Evolutionary conservation across 2,113 vertebrate species (phyloP).

Genomic region (Prinia subflava): DNA sequence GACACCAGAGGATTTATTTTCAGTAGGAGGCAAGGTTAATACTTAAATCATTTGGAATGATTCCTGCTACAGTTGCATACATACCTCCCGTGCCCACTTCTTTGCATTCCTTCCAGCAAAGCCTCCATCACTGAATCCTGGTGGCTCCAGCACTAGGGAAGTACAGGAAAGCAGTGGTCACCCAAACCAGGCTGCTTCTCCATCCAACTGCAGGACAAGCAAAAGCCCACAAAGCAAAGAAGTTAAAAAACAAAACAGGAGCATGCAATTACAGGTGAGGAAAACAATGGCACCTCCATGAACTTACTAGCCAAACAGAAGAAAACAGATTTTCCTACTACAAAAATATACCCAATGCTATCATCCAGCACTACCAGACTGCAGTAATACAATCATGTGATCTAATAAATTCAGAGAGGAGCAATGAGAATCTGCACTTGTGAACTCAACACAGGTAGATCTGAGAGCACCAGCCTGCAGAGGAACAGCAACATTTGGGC

Average conservation of each 20-base stretch:
- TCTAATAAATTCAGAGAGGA: neutral
- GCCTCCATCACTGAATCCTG: constrained; percentile 70
- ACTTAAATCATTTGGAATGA: neutral
- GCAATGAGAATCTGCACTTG: neutral
- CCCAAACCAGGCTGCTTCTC: neutral
- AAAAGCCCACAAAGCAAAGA: neutral
- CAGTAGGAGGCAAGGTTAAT: neutral
- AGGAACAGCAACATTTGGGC: neutral
- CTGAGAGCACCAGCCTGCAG: neutral
- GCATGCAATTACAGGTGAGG: neutral
- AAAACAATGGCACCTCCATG: neutral
- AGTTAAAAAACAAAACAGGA: neutral
- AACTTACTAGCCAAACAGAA: neutral
- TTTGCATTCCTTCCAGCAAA: constrained; percentile 75
- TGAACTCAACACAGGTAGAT: neutral
- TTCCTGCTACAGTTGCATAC: neutral
- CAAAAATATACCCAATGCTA: neutral
- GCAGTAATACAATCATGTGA: neutral
- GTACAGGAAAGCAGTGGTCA: neutral
- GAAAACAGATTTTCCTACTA: neutral
- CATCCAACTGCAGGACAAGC: constrained; percentile 3
- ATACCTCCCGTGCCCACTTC: constrained; percentile 61
- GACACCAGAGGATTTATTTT: neutral
- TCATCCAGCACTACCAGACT: neutral
- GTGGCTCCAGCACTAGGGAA: constrained; percentile 12